Evolutionary conservation across 2,113 vertebrate species (phyloP), one percentile per base, ranked within the genome.

Genomic region (Pavo muticus): DNA sequence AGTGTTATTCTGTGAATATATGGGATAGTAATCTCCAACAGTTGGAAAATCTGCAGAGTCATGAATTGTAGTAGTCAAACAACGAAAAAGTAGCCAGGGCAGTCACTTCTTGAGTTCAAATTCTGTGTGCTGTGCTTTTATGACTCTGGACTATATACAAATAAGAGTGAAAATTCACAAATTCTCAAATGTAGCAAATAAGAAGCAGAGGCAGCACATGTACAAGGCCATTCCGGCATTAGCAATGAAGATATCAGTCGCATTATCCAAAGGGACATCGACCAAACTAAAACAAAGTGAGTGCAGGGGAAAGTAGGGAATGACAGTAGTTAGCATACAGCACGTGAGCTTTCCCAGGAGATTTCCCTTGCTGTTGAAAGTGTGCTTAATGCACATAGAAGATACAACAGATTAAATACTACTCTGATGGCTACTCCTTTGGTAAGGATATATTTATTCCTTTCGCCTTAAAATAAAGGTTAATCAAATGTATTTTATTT

Each of bases 61-160:
- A 21, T 65, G 50, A 91, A 81, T 6, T 44, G 35, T 12, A 77
- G 50, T 45, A 80, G 59, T 27, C 10, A 68, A 76, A 67, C 20
- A 80, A 64, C 47, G 73, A 59, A 42, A 50, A 84, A 73, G 11
- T 23, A 8, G 8, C 11, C n/a, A 83, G 37, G 32, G 14, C 72
- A 93, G 27, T 8, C 21, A 44, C 18, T 91, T 68, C 39, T 29
- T 48, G 35, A 76, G 2, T 85, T 92, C 67, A 80, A 80, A 74
- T 63, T 87, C 44, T 44, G 5, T 1, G 6, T 63, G 10, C 8
- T 90, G 30, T 30, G 27, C 21, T 87, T 15, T 73, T 50, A 57
- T 0, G 8, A 0, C 2, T 8, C 6, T 19, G 16, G 70, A 70
- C 3, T 59, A 59, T 32, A 56, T 3, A 71, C 0, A 11, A 60